Base-by-base conservation (phyloP, 2,888 invertebrate species). In the Eupsilia transversa region DNA sequence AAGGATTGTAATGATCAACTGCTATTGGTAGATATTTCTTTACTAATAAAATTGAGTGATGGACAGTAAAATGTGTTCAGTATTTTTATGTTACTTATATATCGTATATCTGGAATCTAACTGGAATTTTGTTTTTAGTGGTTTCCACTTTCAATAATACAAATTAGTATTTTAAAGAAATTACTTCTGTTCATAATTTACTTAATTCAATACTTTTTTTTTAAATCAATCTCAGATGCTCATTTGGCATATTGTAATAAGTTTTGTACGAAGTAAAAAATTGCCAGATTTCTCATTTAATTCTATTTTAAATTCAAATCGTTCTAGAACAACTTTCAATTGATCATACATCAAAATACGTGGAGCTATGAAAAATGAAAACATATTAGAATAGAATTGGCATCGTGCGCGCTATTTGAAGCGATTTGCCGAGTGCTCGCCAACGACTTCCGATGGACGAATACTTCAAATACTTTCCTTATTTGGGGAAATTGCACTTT, bases 401-500 rank as follows among this genome's bases (percentile, higher is more conserved):
- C 91, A 91, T 87, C 86, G 91, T 87, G 87, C 79, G 88, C 87
- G 87, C 89, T 86, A 91, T 91, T 93, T 87, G 90, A 85, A 89
- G 88, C 92, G 90, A 93, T 93, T 93, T 91, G 89, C 89, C 89
- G 89, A 91, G 89, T 88, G 89, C 90, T 91, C 88, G 90, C 88
- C 87, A 91, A 93, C 89, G 87, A 91, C 93, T 93, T 93, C 93
- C 93, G 93, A 92, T 92, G 90, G 89, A 87, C 89, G 90, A 91
- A 89, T 91, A 89, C 89, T 89, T 90, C 88, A 89, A 91, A 92
- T 92, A 91, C 89, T 92, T 91, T 88, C 89, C 89, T 91, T 91
- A 91, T 92, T 93, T 91, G 87, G 90, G 89, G 86, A 89, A 92
- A 92, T 91, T 90, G 91, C 87, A 88, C 87, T 90, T 92, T 93